Evolutionary conservation across 2,113 vertebrate species (phyloP).

Genomic region (Thalassarche chlororhynchos): DNA sequence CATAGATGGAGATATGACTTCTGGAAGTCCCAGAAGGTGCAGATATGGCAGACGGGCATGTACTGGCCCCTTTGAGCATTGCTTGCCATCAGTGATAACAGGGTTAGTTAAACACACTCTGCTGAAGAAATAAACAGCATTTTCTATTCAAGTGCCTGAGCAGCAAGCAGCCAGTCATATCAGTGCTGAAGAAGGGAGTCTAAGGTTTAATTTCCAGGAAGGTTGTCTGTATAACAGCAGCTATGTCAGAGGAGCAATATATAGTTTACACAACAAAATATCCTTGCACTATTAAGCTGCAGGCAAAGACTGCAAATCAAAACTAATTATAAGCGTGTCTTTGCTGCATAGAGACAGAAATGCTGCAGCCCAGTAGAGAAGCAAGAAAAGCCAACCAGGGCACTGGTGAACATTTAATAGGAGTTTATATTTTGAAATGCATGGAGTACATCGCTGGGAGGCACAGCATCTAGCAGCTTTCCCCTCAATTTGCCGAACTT

Average conservation of each 20-base stretch:
- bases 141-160: background rate
- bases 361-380: background rate
- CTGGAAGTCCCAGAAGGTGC: background rate
- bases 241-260: background rate
- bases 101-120: background rate
- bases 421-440: background rate
- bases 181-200: background rate
- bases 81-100: background rate
- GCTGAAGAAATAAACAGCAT: background rate
- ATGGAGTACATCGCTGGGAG: background rate
- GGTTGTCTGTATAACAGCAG: background rate
- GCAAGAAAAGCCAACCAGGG: background rate
- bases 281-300: background rate
- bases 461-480: background rate
- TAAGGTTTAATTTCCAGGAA: background rate
- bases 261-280: conserved; percentile 30
- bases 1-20: background rate
- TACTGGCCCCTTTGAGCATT: background rate
- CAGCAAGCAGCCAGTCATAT: background rate
- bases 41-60: background rate
- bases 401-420: background rate
- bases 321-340: background rate
- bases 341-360: background rate
- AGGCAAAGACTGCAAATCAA: background rate
- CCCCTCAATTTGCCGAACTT: background rate